Conservation (phyloP, 2,113 vertebrate species). For the Cyrtonyx montezumae region DNA sequence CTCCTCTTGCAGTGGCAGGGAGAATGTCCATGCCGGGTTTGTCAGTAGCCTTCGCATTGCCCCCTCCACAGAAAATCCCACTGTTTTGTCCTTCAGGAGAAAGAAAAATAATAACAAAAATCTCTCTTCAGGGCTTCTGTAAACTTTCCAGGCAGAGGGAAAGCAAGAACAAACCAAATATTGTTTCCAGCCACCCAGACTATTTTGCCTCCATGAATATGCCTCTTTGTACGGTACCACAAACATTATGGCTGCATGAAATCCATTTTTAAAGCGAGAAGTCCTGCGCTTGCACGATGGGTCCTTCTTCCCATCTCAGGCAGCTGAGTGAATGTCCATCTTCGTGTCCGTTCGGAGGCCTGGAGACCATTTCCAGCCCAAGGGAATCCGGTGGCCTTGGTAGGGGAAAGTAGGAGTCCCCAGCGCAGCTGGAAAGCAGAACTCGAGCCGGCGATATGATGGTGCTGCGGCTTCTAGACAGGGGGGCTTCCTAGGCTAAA, state of each 20-base stretch:
- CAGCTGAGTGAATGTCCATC: background rate
- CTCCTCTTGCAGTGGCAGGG: background rate
- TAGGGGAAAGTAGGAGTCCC: background rate
- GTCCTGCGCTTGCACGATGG: constrained; percentile 23
- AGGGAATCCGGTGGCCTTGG: background rate
- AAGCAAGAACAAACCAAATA: constrained; percentile 76
- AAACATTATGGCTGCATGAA: constrained; percentile 84
- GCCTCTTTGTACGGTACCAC: constrained; percentile 81
- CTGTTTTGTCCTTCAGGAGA: constrained; percentile 11
- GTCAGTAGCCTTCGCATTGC: background rate
- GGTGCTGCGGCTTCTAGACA: too few relatives aligned
- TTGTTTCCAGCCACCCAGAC: constrained; percentile 71
- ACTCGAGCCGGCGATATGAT: background rate
- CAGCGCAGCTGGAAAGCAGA: background rate
- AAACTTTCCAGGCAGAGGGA: constrained; percentile 53
- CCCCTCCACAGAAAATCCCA: background rate
- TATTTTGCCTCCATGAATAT: constrained; percentile 77
- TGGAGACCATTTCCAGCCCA: background rate
- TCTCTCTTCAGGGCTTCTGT: constrained; percentile 27
- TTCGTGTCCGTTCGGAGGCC: background rate
- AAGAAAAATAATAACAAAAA: background rate
- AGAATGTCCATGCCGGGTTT: background rate
- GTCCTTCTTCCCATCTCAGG: background rate
- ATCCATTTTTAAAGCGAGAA: constrained; percentile 75
- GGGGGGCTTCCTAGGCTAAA: background rate